phyloP scores from a whole-genome alignment of 2,888 invertebrate genomes.

The Spilarctia lutea region DNA sequence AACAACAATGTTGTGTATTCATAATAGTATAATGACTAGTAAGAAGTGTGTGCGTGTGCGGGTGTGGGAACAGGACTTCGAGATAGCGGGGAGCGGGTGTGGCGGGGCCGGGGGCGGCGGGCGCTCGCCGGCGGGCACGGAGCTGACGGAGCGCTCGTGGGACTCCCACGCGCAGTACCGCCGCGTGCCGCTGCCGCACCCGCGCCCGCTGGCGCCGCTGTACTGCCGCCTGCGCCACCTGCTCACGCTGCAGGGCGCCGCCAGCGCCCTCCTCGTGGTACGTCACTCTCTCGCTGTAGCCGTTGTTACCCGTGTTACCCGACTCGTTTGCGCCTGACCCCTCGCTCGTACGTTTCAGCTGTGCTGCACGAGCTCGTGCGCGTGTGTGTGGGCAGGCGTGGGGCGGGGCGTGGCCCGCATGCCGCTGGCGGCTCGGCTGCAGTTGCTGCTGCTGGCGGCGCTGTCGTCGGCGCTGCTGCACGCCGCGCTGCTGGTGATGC shows the following conservation, averaged over 20 bases:
- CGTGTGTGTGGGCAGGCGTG: slow-evolving; percentile 68
- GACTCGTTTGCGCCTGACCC: too few relatives aligned
- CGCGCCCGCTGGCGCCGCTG: slow-evolving; percentile 77
- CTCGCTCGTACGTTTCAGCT: slow-evolving; percentile 43
- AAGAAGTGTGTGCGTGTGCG: slow-evolving; percentile 10
- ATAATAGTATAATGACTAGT: not conserved
- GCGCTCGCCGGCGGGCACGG: slow-evolving; percentile 81
- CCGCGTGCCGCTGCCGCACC: slow-evolving; percentile 73
- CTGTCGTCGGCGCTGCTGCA: slow-evolving; percentile 76
- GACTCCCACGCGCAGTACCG: slow-evolving; percentile 85
- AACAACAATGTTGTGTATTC: not conserved
- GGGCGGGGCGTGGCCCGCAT: slow-evolving; percentile 61
- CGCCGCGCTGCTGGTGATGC: slow-evolving; percentile 69
- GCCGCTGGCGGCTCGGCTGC: slow-evolving; percentile 65
- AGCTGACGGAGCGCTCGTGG: slow-evolving; percentile 83
- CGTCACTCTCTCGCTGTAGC: not conserved
- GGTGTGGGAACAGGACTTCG: slow-evolving; percentile 75
- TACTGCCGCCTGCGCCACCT: slow-evolving; percentile 77
- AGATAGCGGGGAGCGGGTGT: slow-evolving; percentile 86
- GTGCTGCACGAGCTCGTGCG: slow-evolving; percentile 59
- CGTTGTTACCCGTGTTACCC: too few relatives aligned
- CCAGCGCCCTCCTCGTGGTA: slow-evolving; percentile 58
- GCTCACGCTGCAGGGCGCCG: slow-evolving; percentile 58
- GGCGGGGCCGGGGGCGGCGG: slow-evolving; percentile 64
- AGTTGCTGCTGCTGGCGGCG: slow-evolving; percentile 75